Evolutionary conservation across 2,113 vertebrate species (phyloP), one percentile per base, ranked within the genome.

Genomic region (Scytalopus superciliaris): DNA sequence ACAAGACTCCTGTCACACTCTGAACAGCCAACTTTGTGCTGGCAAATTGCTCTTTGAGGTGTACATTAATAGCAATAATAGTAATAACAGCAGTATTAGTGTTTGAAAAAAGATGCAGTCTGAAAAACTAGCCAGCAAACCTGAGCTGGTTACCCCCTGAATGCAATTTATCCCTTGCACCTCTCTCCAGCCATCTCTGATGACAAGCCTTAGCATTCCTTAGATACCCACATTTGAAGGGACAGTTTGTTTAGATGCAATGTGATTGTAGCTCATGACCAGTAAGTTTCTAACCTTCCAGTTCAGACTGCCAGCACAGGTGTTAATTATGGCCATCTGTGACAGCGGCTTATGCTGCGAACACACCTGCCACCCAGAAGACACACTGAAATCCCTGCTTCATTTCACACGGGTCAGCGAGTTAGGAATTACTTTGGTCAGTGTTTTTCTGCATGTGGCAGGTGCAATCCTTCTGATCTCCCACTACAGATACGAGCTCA

Each of bases 271-370:
- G 57, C 47, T 87, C 28, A 7, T 14, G 52, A 15, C 13, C 16
- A 39, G 4, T 39, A 35, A 12, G 5, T 12, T 66, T 21, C 60
- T 42, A 49, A 52, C 42, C 69, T 33, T 80, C 57, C 44, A 5
- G 3, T 25, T 60, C 44, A 37, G 30, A 14, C 17, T 67, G 45
- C 44, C 82, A 86, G 88, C 83, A 56, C 40, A 55, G 18, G 8
- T 78, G 73, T 91, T 94, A 97, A 95, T 95, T 78, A 89, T 56
- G 62, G 78, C 75, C 87, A 78, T 79, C 83, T 84, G 85, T 33
- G 74, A 76, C 2, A 3, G 57, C 56, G 68, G 64, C 31, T 83
- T 87, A 47, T 60, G 60, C 66, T 69, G 56, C 6, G 11, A 84
- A 82, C 82, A 91, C 53, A 84, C 45, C 93, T 92, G 80, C 70